phyloP scores from a whole-genome alignment of 2,113 vertebrate species.

The Malurus alboscapulatus region DNA sequence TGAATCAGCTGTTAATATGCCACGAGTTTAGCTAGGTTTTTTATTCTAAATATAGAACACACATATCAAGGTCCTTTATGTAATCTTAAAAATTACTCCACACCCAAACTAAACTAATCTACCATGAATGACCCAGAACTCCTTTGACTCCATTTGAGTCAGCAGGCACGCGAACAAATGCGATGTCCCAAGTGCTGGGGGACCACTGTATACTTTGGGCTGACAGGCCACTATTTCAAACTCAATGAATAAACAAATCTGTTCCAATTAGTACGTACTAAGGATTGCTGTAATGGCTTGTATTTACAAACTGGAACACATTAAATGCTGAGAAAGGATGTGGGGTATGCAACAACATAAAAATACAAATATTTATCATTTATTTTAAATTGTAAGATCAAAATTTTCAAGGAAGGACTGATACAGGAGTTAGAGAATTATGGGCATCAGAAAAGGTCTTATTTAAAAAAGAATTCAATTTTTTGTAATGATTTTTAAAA shows the following conservation, averaged over 20 bases:
- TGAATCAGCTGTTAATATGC: background rate
- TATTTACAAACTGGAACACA: background rate
- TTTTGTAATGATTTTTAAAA: background rate
- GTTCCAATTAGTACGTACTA: background rate
- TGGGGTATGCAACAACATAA: background rate
- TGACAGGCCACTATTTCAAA: background rate
- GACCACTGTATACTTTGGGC: background rate
- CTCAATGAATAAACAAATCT: background rate
- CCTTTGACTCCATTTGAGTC: background rate
- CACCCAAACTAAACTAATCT: background rate
- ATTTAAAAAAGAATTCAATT: background rate
- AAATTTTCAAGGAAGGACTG: background rate
- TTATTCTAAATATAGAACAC: background rate
- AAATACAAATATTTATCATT: background rate
- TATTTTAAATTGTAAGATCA: background rate
- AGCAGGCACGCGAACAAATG: background rate
- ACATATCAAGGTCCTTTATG: background rate
- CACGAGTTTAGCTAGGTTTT: background rate
- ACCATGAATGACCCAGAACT: background rate
- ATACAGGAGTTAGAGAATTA: background rate
- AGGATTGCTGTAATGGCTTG: background rate
- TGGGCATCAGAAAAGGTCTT: background rate
- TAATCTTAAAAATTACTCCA: conserved; percentile 25
- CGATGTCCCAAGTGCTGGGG: background rate
- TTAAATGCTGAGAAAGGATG: background rate